Evolutionary conservation across 2,113 vertebrate genomes (phyloP).

Genomic region (Astur gentilis): DNA sequence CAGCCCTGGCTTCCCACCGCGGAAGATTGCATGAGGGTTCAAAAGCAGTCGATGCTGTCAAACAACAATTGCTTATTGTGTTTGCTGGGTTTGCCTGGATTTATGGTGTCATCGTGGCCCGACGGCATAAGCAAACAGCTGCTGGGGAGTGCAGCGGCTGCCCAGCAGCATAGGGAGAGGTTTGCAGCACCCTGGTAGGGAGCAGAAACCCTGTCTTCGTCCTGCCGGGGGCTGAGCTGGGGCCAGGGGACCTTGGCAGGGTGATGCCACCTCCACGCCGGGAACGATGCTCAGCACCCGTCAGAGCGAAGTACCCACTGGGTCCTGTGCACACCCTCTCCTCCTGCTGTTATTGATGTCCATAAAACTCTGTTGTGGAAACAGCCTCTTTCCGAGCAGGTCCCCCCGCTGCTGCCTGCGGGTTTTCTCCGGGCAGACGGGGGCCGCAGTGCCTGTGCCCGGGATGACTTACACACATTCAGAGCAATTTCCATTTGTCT

Average conservation of each 20-base stretch:
- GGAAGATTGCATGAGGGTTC: neutral
- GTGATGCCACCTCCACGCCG: neutral
- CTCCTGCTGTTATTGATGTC: neutral
- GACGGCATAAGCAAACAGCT: neutral
- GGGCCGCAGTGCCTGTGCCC: neutral
- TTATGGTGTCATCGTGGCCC: neutral
- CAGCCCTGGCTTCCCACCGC: neutral
- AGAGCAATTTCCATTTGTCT: neutral
- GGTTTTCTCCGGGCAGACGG: neutral
- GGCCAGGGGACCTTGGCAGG: neutral
- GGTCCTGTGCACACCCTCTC: rapidly evolving
- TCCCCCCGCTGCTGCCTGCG: neutral
- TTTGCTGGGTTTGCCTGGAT: neutral
- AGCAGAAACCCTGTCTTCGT: neutral
- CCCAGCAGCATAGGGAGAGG: neutral
- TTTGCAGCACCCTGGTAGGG: neutral
- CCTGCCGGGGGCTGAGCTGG: rapidly evolving
- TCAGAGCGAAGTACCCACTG: rapidly evolving
- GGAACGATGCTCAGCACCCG: neutral
- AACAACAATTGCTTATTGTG: constrained; percentile 3
- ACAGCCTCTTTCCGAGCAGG: neutral
- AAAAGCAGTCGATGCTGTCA: neutral
- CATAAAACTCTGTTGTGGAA: neutral
- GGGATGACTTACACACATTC: neutral
- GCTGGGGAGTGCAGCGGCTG: neutral